Percentiles rank a stretch among this genome's conserved stretches.
These are phyloP conservation scores for Quadroppia sp. DNA, from an alignment of 2,888 invertebrate species.

Conservation along the genomic window DNA sequence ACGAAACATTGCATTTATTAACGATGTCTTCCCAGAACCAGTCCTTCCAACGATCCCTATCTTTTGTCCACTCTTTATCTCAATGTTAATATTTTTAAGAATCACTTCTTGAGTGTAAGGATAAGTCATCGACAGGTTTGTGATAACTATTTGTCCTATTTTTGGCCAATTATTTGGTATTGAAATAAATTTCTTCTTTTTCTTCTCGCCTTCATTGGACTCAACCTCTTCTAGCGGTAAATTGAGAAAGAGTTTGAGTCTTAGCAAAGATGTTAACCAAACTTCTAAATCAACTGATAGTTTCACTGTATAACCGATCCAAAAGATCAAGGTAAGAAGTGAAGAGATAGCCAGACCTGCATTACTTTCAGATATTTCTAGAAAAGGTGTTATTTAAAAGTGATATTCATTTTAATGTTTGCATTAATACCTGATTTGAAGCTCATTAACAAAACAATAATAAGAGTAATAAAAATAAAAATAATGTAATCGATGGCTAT, in stretches of 20 bases:
- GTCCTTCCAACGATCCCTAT: conserved; percentile 52
- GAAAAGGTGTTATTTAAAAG: neutral
- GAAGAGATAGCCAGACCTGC: conserved; percentile 21
- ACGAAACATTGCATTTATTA: conserved; percentile 51
- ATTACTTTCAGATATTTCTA: neutral
- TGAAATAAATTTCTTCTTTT: no score
- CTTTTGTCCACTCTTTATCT: conserved; percentile 62
- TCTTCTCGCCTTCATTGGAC: neutral
- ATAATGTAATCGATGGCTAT: neutral
- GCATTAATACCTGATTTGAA: conserved; percentile 6
- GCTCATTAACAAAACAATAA: neutral
- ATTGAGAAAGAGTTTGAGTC: neutral
- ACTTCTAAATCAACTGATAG: conserved; percentile 30
- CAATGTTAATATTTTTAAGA: conserved; percentile 71
- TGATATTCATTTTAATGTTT: no score
- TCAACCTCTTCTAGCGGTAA: conserved; percentile 29
- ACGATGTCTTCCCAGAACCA: conserved; percentile 52
- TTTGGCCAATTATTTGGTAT: conserved; percentile 50
- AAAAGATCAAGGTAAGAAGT: conserved; percentile 2
- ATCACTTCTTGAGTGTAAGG: conserved; percentile 59
- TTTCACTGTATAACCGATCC: conserved; percentile 31
- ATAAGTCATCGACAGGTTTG: conserved; percentile 48
- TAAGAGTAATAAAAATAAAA: neutral
- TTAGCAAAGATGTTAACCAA: conserved; percentile 33
- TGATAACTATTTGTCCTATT: conserved; percentile 51